Percentiles rank a stretch among this genome's conserved stretches.
phyloP scores from a whole-genome alignment of 2,113 vertebrate genomes.

The Chionis minor region DNA sequence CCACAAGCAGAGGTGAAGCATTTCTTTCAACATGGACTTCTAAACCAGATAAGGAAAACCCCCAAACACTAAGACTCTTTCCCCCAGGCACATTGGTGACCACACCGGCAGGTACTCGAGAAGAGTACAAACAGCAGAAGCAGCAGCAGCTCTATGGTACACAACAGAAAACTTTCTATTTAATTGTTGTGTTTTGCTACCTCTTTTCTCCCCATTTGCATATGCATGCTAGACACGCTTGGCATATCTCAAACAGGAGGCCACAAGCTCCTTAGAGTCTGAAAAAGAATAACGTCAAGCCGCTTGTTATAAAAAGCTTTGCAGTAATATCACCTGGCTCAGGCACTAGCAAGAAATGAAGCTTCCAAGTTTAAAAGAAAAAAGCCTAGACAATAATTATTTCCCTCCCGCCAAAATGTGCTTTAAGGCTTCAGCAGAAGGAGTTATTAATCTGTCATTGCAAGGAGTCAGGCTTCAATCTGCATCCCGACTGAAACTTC shows the following conservation, averaged over 20 bases:
- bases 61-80: neutral
- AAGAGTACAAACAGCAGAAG: neutral
- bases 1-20: neutral
- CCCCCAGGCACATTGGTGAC: neutral
- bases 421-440: neutral
- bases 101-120: neutral
- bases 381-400: neutral
- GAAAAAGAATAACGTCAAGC: neutral
- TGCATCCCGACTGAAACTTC: conserved; percentile 2
- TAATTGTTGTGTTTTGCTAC: neutral
- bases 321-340: neutral
- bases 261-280: neutral
- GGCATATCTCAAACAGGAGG: neutral
- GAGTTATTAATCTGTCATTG: conserved; percentile 37
- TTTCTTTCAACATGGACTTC: neutral
- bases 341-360: neutral
- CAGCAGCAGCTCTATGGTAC: neutral
- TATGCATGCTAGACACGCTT: neutral
- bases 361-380: neutral
- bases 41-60: neutral
- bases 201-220: neutral
- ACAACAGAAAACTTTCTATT: neutral
- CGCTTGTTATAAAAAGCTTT: neutral
- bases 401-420: fast-evolving
- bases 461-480: conserved; percentile 18